These are phyloP conservation scores for Euthynnus affinis DNA, from an alignment of 2,797 vertebrate genomes.

Conservation along the genomic window DNA sequence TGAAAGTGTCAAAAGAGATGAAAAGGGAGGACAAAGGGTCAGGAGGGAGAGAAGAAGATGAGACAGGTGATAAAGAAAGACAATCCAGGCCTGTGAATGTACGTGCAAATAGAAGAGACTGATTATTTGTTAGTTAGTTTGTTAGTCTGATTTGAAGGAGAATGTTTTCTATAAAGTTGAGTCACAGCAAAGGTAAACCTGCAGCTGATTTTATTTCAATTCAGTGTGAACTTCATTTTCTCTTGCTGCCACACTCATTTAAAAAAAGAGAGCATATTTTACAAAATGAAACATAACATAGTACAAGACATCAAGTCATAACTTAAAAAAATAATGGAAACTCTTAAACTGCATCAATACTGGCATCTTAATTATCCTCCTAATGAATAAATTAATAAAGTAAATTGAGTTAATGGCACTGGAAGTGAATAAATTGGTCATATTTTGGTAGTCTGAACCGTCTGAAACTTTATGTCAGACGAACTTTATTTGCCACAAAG, in stretches of 20 bases:
- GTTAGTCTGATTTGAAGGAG: background rate
- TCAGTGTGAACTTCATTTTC: no score
- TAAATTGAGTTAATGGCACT: constrained; percentile 5
- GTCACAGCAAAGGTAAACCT: background rate
- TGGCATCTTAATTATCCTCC: background rate
- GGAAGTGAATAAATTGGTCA: background rate
- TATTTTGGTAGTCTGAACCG: background rate
- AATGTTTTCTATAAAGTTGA: background rate
- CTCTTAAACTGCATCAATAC: background rate
- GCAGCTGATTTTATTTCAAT: no score
- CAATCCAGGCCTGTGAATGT: background rate
- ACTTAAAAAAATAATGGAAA: constrained; percentile 3
- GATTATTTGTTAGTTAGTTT: no score
- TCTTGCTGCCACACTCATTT: no score
- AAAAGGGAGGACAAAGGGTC: constrained; percentile 2
- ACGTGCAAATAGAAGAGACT: background rate
- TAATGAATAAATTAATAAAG: constrained; percentile 22
- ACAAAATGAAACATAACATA: background rate
- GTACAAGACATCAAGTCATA: background rate
- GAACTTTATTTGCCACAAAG: background rate
- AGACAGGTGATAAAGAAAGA: background rate
- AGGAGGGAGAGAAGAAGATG: background rate
- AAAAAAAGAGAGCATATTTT: background rate
- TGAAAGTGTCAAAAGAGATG: constrained; percentile 17
- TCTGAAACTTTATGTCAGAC: constrained; percentile 1